Evolutionary conservation across 2,888 invertebrate genomes (phyloP).

Genomic region (Melanostoma mellinum): DNA sequence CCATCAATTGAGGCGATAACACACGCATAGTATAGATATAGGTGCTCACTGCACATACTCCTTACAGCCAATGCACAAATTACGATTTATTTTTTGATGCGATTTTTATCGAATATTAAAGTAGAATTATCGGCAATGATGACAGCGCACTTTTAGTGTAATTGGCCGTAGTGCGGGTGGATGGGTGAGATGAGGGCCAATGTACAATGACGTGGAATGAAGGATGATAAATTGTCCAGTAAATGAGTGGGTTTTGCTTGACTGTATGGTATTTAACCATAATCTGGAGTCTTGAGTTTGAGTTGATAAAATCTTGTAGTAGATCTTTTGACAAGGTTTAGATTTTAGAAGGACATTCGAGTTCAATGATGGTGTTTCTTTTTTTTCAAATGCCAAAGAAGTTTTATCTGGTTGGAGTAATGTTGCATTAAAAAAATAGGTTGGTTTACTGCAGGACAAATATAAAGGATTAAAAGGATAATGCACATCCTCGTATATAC

Average conservation of each 20-base stretch:
- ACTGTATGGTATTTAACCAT: slow-evolving; percentile 46
- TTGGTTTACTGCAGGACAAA: too few relatives aligned
- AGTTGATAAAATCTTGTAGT: neutral
- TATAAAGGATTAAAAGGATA: too few relatives aligned
- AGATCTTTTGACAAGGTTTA: neutral
- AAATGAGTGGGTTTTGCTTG: slow-evolving; percentile 30
- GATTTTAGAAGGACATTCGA: neutral
- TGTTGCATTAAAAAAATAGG: slow-evolving; percentile 18
- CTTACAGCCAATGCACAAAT: neutral
- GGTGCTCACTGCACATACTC: neutral
- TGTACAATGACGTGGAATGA: slow-evolving; percentile 11
- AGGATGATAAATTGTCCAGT: slow-evolving; percentile 9
- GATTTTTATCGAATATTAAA: slow-evolving; percentile 33
- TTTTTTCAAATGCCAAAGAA: neutral
- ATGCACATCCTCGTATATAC: neutral
- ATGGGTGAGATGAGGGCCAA: neutral
- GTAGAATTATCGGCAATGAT: slow-evolving; percentile 12
- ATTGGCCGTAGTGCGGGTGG: slow-evolving; percentile 5
- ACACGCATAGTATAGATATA: neutral
- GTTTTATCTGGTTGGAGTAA: neutral
- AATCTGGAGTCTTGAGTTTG: slow-evolving; percentile 1
- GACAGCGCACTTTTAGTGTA: slow-evolving; percentile 17
- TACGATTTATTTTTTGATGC: slow-evolving; percentile 32
- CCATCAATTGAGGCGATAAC: slow-evolving; percentile 35
- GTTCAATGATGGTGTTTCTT: neutral